Percentiles rank a stretch among this genome's conserved stretches.
Evolutionary conservation across 2,888 invertebrate species (phyloP).

Genomic region (Piscicola geometra): DNA sequence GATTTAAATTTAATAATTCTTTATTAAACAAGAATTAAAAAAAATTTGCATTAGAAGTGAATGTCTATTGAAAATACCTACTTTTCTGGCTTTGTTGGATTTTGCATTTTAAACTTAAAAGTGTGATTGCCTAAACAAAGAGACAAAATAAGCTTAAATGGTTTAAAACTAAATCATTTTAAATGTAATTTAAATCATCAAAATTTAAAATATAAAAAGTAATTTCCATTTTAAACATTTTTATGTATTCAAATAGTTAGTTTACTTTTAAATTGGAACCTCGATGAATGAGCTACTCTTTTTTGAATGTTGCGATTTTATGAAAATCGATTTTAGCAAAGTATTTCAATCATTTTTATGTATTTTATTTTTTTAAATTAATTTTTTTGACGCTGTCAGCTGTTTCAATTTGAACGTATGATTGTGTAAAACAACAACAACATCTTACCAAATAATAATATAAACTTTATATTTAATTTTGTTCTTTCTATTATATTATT

Average conservation of each 20-base stretch:
- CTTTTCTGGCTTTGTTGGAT: not conserved
- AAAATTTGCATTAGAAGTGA: no score
- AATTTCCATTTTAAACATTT: no score
- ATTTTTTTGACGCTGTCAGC: not conserved
- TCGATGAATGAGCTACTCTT: not conserved
- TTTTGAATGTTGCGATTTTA: not conserved
- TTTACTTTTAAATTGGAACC: no score
- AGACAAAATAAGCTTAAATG: not conserved
- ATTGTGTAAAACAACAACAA: not conserved
- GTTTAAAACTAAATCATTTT: no score
- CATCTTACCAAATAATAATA: conserved; percentile 8
- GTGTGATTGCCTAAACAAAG: conserved; percentile 5
- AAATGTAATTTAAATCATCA: no score
- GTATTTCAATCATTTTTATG: no score
- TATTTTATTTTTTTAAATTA: not conserved
- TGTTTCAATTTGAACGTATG: not conserved
- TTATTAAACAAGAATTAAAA: no score
- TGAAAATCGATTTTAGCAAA: not conserved
- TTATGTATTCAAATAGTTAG: no score
- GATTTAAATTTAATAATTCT: no score
- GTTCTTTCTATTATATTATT: not conserved
- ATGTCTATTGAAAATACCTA: no score
- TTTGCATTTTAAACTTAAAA: conserved; percentile 6
- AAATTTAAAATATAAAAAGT: no score
- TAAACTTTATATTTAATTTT: not conserved